phyloP scores from a whole-genome alignment of 2,888 invertebrate genomes.

The Stenodera caucasica region DNA sequence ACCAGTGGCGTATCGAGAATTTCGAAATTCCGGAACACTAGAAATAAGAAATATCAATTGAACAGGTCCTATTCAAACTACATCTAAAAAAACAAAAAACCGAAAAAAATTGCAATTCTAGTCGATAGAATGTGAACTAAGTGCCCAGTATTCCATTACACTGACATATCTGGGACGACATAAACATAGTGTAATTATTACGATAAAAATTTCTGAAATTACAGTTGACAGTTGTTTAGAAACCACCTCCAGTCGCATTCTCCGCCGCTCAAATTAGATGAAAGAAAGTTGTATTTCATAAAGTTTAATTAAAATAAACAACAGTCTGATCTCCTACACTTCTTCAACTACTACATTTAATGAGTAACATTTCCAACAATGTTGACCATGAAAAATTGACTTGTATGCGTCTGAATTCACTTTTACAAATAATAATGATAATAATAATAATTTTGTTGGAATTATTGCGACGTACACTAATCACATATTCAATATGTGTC shows the following conservation, averaged over 20 bases:
- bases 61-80: too few relatives aligned
- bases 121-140: too few relatives aligned
- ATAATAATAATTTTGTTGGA: not conserved
- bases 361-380: not conserved
- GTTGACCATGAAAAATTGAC: not conserved
- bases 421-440: not conserved
- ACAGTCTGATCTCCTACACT: not conserved
- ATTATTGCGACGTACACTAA: conserved; percentile 38
- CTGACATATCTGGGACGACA: not conserved
- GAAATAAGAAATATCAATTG: too few relatives aligned
- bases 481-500: conserved; percentile 45
- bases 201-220: conserved; percentile 36
- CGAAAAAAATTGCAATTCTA: too few relatives aligned
- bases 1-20: too few relatives aligned
- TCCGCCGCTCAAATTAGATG: conserved; percentile 40
- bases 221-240: conserved; percentile 29
- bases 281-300: conserved; percentile 17
- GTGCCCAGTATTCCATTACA: too few relatives aligned
- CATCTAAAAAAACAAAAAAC: too few relatives aligned
- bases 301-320: not conserved
- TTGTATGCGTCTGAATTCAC: not conserved
- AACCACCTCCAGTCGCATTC: conserved; percentile 46
- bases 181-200: not conserved
- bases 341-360: not conserved
- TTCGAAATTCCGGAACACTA: too few relatives aligned